Evolutionary conservation across 2,888 invertebrate species (phyloP).

Genomic region (Drosophila mimetica): DNA sequence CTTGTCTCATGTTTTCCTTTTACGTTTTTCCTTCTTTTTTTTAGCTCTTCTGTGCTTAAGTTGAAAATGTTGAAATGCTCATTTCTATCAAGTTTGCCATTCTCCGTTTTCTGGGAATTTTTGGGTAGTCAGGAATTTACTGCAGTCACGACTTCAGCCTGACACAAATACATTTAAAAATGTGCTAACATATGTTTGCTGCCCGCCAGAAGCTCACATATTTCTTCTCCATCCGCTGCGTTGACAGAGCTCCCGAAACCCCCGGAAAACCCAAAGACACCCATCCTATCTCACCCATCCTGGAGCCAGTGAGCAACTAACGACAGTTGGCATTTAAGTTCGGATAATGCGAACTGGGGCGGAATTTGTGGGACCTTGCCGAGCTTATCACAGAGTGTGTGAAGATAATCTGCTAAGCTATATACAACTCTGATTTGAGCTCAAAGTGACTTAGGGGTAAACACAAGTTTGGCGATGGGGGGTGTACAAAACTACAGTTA

Average conservation of each 20-base stretch:
- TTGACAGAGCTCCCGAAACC: slow-evolving; percentile 19
- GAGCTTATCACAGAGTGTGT: slow-evolving; percentile 23
- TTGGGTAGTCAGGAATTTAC: slow-evolving; percentile 65
- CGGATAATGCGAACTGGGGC: slow-evolving; percentile 30
- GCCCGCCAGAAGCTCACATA: slow-evolving; percentile 43
- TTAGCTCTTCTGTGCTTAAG: slow-evolving; percentile 19
- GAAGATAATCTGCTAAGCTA: slow-evolving; percentile 47
- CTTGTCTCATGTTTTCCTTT: slow-evolving; percentile 8
- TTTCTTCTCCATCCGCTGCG: slow-evolving; percentile 27
- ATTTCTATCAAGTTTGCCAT: slow-evolving; percentile 33
- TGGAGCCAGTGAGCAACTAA: slow-evolving; percentile 29
- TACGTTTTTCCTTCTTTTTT: slow-evolving; percentile 1
- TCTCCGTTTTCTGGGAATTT: slow-evolving; percentile 42
- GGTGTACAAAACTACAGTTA: background rate
- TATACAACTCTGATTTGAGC: slow-evolving; percentile 38
- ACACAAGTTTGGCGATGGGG: background rate
- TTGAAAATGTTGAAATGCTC: slow-evolving; percentile 38
- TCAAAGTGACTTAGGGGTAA: slow-evolving; percentile 7
- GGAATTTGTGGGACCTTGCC: background rate
- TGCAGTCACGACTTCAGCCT: slow-evolving; percentile 70
- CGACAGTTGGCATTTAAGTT: slow-evolving; percentile 42
- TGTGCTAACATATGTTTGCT: slow-evolving; percentile 43
- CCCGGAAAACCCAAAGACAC: background rate
- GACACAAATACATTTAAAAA: slow-evolving; percentile 69
- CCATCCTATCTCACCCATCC: slow-evolving; percentile 41